Conservation (phyloP, 2,888 invertebrate genomes). For the Drosophila yooni region DNA sequence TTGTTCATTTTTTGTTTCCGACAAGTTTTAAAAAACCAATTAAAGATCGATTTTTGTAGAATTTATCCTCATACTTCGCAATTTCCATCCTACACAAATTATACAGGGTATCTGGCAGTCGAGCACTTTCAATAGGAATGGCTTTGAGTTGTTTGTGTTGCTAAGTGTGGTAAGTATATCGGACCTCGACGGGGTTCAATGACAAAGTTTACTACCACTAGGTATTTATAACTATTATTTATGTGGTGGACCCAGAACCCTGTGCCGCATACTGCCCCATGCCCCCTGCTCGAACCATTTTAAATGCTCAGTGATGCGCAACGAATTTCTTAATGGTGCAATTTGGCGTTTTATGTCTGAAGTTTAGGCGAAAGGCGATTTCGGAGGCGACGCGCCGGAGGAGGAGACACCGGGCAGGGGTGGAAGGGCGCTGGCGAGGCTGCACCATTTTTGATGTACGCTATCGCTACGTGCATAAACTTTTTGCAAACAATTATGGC, state of each 20-base stretch:
- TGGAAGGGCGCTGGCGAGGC: not conserved
- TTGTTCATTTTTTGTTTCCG: not conserved
- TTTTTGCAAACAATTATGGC: constrained; percentile 80
- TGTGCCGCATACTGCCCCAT: not conserved
- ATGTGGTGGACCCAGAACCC: constrained; percentile 48
- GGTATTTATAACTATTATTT: constrained; percentile 81
- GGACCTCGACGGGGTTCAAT: constrained; percentile 69
- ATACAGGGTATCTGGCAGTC: constrained; percentile 5
- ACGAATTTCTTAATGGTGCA: constrained; percentile 84
- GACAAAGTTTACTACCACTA: constrained; percentile 80
- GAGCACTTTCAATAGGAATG: not conserved
- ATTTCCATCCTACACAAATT: not conserved
- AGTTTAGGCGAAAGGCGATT: constrained; percentile 77
- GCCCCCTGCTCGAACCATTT: constrained; percentile 51
- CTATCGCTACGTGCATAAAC: constrained; percentile 80
- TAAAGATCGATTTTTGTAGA: not conserved
- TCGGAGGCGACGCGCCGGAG: constrained; percentile 13
- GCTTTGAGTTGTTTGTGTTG: constrained; percentile 57
- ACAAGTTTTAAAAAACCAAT: not conserved
- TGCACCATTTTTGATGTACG: constrained; percentile 69
- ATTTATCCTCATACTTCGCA: fast-evolving
- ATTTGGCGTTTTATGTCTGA: constrained; percentile 81
- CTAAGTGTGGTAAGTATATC: constrained; percentile 59
- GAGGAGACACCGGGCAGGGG: not conserved
- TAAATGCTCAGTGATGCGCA: constrained; percentile 84